A percentile compares a stretch with the other conserved stretches of the same genome.
These are phyloP conservation scores for Lacanobia wlatinum DNA, from an alignment of 2,888 invertebrate genomes.

Conservation along the genomic window DNA sequence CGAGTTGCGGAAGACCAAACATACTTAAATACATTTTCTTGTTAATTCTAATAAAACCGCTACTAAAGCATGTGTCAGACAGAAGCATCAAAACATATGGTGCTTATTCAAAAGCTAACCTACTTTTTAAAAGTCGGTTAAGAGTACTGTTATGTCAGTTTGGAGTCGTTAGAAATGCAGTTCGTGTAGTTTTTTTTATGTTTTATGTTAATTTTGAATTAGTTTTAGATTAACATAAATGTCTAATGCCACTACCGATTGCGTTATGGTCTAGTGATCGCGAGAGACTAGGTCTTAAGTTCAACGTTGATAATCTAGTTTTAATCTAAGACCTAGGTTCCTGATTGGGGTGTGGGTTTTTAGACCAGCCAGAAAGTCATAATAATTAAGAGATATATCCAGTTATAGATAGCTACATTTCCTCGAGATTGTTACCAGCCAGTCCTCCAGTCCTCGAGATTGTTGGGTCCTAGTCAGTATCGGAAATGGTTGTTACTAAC, in stretches of 20 bases:
- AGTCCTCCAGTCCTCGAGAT: no score
- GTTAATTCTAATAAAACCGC: conserved; percentile 2
- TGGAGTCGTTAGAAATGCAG: conserved; percentile 42
- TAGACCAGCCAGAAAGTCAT: no score
- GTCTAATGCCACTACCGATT: conserved; percentile 4
- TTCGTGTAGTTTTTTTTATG: conserved; percentile 15
- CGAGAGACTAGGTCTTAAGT: neutral
- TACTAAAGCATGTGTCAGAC: conserved; percentile 14
- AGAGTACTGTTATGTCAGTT: conserved; percentile 54
- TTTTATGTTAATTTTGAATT: conserved; percentile 37
- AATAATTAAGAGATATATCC: no score
- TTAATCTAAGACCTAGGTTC: neutral
- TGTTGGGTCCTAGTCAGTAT: no score
- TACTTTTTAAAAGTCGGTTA: conserved; percentile 49
- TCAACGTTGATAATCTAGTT: conserved; percentile 14
- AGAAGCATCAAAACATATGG: conserved; percentile 21
- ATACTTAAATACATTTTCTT: conserved; percentile 12
- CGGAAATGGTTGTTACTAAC: no score
- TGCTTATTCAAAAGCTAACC: conserved; percentile 40
- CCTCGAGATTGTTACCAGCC: no score
- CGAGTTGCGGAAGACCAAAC: conserved; percentile 18
- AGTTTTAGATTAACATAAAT: conserved; percentile 45
- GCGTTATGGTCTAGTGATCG: conserved; percentile 22
- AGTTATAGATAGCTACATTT: no score
- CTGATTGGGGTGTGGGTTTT: neutral